Conservation (phyloP, 2,888 invertebrate genomes). For the Mimumesa dahlbomi region DNA sequence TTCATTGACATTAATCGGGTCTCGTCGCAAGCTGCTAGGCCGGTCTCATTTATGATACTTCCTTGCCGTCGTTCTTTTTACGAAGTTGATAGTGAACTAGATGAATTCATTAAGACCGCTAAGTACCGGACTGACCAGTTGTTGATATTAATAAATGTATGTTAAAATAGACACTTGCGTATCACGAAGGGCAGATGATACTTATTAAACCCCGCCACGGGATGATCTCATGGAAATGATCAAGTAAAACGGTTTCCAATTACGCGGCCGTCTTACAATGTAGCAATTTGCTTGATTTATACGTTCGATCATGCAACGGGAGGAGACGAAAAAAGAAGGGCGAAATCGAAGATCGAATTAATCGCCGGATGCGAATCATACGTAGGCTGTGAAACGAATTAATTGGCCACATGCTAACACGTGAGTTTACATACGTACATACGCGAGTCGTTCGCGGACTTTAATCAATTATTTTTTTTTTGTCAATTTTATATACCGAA, state of each 20-base stretch:
- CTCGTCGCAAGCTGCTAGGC: too few species aligned
- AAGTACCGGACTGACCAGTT: too few species aligned
- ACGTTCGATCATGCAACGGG: neutral
- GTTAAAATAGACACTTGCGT: neutral
- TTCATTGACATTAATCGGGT: too few species aligned
- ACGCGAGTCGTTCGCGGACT: too few species aligned
- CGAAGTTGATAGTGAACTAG: too few species aligned
- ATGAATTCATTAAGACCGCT: too few species aligned
- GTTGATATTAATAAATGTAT: neutral
- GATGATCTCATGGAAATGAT: neutral
- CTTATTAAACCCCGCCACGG: neutral
- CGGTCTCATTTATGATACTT: too few species aligned
- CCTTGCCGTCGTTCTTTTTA: too few species aligned
- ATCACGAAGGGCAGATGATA: conserved; percentile 1
- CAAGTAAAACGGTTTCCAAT: conserved; percentile 9
- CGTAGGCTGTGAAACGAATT: neutral
- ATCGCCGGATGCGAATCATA: neutral
- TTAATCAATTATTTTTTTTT: too few species aligned
- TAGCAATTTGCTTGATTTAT: conserved; percentile 8
- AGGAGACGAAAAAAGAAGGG: neutral
- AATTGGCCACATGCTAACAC: neutral
- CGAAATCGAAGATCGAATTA: conserved; percentile 14
- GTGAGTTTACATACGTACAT: too few species aligned
- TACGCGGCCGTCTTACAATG: neutral
- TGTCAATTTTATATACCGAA: too few species aligned